A percentile compares a stretch with the other conserved stretches of the same genome.
These are phyloP conservation scores for Pardosa pseudoannulata DNA, from an alignment of 2,888 invertebrate genomes.

Conservation along the genomic window DNA sequence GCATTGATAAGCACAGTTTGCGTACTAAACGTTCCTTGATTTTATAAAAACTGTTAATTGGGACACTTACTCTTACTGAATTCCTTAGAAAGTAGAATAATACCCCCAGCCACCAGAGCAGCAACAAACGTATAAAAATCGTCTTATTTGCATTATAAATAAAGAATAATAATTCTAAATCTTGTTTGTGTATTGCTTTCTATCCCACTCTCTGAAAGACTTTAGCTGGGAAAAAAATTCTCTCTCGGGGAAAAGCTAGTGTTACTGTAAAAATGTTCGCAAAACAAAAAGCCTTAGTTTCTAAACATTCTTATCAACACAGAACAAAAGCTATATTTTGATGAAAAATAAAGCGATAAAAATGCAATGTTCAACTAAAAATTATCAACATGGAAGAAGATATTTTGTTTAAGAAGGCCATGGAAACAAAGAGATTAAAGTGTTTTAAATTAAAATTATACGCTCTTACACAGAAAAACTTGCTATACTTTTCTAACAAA, in stretches of 20 bases:
- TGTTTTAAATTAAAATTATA: neutral
- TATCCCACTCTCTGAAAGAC: neutral
- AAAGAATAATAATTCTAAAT: neutral
- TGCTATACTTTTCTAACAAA: neutral
- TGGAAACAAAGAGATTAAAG: neutral
- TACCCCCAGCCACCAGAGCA: neutral
- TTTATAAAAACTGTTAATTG: no score
- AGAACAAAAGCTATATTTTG: constrained; percentile 6
- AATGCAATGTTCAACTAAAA: neutral
- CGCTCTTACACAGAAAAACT: neutral
- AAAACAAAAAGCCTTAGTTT: neutral
- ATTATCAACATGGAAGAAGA: neutral
- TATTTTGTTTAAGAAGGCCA: neutral
- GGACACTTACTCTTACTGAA: no score
- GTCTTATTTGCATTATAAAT: neutral
- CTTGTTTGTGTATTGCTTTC: neutral
- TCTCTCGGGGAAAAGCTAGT: neutral
- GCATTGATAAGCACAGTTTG: neutral
- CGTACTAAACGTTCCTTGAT: neutral
- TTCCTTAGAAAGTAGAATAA: no score
- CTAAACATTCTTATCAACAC: neutral
- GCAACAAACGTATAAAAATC: neutral
- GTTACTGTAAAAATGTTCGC: neutral
- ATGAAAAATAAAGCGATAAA: constrained; percentile 1
- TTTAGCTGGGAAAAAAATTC: neutral